These are phyloP conservation scores for Mohoua ochrocephala DNA, from an alignment of 2,113 vertebrate genomes.

Conservation along the genomic window DNA sequence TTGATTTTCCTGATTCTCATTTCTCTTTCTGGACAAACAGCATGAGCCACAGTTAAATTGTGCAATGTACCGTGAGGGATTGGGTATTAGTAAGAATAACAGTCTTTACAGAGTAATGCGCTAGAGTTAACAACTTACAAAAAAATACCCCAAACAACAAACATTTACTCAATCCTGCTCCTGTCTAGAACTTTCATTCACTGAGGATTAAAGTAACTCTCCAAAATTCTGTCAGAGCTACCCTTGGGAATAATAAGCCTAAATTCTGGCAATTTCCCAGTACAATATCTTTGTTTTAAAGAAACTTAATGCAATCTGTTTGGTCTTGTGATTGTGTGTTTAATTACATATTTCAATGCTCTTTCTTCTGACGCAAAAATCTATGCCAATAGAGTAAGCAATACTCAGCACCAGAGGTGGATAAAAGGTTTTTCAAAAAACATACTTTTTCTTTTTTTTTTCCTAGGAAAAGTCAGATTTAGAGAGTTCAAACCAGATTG, in stretches of 20 bases:
- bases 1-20: constrained; percentile 54
- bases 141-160: background rate
- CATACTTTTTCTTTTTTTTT: rapidly evolving
- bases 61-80: background rate
- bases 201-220: background rate
- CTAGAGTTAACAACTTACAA: background rate
- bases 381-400: constrained; percentile 40
- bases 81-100: background rate
- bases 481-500: background rate
- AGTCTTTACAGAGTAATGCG: background rate
- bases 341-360: constrained; percentile 59
- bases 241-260: background rate
- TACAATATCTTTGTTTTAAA: background rate
- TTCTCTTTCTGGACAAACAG: constrained; percentile 46
- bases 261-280: background rate
- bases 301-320: background rate
- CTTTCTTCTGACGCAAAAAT: constrained; percentile 59
- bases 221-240: background rate
- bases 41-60: constrained; percentile 32
- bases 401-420: background rate
- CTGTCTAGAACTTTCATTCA: background rate
- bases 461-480: background rate
- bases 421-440: background rate
- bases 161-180: background rate
- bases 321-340: background rate